phyloP scores from a whole-genome alignment of 2,888 invertebrate genomes.

The Drosophila anceps region DNA sequence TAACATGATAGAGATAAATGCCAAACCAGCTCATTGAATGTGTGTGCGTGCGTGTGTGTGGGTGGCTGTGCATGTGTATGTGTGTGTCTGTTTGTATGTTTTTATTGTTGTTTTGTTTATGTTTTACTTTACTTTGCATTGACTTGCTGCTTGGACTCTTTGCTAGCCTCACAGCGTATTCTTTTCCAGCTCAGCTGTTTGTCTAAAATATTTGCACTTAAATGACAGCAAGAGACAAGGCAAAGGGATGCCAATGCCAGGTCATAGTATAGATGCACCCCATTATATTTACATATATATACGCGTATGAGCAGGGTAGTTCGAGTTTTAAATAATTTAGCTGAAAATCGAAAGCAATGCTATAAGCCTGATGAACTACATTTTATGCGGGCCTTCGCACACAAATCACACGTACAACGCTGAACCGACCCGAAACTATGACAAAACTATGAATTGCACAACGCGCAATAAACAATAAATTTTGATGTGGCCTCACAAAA shows the following conservation, averaged over 20 bases:
- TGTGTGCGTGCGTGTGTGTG: constrained; percentile 21
- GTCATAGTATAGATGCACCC: not conserved
- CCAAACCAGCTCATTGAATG: constrained; percentile 54
- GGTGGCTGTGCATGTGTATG: not conserved
- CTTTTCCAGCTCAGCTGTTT: constrained; percentile 47
- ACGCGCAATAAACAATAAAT: constrained; percentile 73
- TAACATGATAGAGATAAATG: constrained; percentile 75
- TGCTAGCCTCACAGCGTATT: constrained; percentile 24
- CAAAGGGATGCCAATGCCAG: constrained; percentile 43
- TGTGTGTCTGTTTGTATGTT: constrained; percentile 16
- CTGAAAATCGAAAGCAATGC: constrained; percentile 47
- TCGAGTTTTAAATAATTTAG: constrained; percentile 2
- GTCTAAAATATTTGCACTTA: constrained; percentile 73
- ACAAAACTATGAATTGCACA: constrained; percentile 72
- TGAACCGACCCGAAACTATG: constrained; percentile 55
- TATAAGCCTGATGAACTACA: constrained; percentile 56
- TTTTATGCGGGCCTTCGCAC: constrained; percentile 65
- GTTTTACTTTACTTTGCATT: constrained; percentile 76
- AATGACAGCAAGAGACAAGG: constrained; percentile 54
- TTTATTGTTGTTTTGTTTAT: constrained; percentile 66
- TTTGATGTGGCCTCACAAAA: constrained; percentile 50
- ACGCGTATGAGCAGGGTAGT: not conserved
- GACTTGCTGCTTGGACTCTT: constrained; percentile 62
- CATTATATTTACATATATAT: not conserved
- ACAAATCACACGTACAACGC: constrained; percentile 68